Evolutionary conservation across 2,888 invertebrate genomes (phyloP).

Genomic region (Iselma pallidipennis): DNA sequence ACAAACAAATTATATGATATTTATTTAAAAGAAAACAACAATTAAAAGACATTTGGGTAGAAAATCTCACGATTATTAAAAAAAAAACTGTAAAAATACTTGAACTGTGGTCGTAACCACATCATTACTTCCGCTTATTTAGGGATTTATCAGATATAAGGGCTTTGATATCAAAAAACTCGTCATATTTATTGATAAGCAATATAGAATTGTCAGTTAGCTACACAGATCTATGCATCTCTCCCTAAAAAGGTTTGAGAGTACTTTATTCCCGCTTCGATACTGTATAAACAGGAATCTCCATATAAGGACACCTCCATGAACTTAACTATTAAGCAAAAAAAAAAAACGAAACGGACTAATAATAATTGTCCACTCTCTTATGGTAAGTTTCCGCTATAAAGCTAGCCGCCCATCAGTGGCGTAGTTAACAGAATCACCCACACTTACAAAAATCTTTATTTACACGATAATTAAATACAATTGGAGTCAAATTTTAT

Average conservation of each 20-base stretch:
- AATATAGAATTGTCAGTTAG: not conserved
- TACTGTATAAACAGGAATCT: constrained; percentile 4
- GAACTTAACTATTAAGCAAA: not conserved
- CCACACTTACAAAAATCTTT: not conserved
- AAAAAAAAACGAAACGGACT: constrained; percentile 5
- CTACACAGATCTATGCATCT: not conserved
- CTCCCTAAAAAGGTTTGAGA: not conserved
- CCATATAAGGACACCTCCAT: constrained; percentile 8
- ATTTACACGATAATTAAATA: not conserved
- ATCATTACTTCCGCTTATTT: no score
- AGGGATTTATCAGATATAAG: no score
- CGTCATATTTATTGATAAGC: not conserved
- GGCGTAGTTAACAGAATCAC: not conserved
- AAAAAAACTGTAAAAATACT: no score
- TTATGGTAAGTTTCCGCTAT: constrained; percentile 8
- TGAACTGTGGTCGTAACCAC: no score
- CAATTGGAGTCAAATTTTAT: not conserved
- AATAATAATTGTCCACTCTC: constrained; percentile 11
- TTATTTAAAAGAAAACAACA: no score
- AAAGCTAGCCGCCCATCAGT: constrained; percentile 2
- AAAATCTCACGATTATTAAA: no score
- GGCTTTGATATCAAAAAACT: no score
- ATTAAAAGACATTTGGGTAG: no score
- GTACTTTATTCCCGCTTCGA: not conserved
- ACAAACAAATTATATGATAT: no score